A percentile compares a stretch with the other conserved stretches of the same genome.
These are phyloP conservation scores for Drosophila atroscutellata DNA, from an alignment of 2,888 invertebrate genomes.

Conservation along the genomic window DNA sequence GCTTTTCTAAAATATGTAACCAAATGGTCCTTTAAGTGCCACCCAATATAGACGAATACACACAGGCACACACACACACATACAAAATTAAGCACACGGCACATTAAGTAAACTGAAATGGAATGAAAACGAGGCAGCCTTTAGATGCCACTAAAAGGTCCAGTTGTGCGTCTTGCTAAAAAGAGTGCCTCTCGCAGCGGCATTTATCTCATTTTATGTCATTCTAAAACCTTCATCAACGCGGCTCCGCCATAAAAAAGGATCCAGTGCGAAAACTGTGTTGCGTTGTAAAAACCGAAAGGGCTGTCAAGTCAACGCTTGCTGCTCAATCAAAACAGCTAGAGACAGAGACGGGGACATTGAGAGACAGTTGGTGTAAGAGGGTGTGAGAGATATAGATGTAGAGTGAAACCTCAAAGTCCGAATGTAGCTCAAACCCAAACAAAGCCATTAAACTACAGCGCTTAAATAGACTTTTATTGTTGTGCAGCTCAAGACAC, in stretches of 20 bases:
- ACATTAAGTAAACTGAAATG: slow-evolving; percentile 31
- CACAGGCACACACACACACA: neutral
- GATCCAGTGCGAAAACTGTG: slow-evolving; percentile 7
- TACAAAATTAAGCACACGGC: slow-evolving; percentile 12
- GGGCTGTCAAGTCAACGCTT: slow-evolving; percentile 40
- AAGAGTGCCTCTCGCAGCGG: slow-evolving; percentile 23
- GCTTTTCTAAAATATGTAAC: slow-evolving; percentile 3
- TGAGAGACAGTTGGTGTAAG: neutral
- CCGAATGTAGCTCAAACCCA: slow-evolving; percentile 39
- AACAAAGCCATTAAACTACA: slow-evolving; percentile 65
- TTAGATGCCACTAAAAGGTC: slow-evolving; percentile 42
- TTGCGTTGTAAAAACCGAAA: slow-evolving; percentile 46
- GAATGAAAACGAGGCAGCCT: slow-evolving; percentile 43
- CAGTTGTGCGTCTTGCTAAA: slow-evolving; percentile 36
- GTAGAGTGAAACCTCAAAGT: slow-evolving; percentile 37
- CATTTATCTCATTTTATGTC: slow-evolving; percentile 67
- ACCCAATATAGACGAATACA: slow-evolving; percentile 4
- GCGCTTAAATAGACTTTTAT: slow-evolving; percentile 65
- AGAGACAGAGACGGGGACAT: neutral
- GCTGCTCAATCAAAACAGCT: slow-evolving; percentile 47
- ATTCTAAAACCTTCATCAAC: slow-evolving; percentile 68
- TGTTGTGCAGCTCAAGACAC: slow-evolving; percentile 56
- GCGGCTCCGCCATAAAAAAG: slow-evolving; percentile 44
- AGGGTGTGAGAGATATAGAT: neutral
- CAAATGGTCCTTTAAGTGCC: slow-evolving; percentile 27